Evolutionary conservation across 2,888 invertebrate genomes (phyloP), one percentile per base, ranked within the genome.

Genomic region (Elgonia sp.): DNA sequence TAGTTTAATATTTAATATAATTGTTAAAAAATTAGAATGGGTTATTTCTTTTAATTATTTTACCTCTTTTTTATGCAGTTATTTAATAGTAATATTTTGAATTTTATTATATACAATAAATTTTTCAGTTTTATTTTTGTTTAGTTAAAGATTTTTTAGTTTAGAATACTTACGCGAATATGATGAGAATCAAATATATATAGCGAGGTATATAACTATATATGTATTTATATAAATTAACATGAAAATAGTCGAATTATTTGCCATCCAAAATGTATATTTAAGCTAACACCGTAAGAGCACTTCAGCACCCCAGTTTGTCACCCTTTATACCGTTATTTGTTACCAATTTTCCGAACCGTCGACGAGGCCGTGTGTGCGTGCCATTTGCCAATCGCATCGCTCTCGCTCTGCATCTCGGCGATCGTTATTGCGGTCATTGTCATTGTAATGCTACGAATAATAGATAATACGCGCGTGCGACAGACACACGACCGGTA

Each of bases 261-360:
- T 88, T 85, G 42, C 70, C 39, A 29, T 70, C 42, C 21, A 40
- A 88, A 79, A 86, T 86, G 72, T 77, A 81, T 84, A 81, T 84
- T 84, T 84, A 87, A 84, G 18, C 62, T 77, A 81, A 86, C 86
- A 84, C 77, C 65, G 77, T 80, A 89, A 84, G 83, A 84, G 84
- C 80, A 79, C 86, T 88, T 86, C 70, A 82, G 77, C 85, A 86
- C 89, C 89, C 86, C 80, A 82, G 53, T 16, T 77, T 60, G 87
- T 79, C 82, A 85, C 85, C 88, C 89, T 90, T 88, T 87, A 82
- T 88, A 69, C 83, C 83, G 92, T 93, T 94, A 93, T 94, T 94
- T 93, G 94, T 93, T 93, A 93, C 93, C 94, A 94, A 94, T 94
- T 94, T 94, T 94, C 94, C 94, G 92, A 94, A 93, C 94, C 92